Conservation (phyloP, 2,888 invertebrate genomes). For the Calameuta filiformis region DNA sequence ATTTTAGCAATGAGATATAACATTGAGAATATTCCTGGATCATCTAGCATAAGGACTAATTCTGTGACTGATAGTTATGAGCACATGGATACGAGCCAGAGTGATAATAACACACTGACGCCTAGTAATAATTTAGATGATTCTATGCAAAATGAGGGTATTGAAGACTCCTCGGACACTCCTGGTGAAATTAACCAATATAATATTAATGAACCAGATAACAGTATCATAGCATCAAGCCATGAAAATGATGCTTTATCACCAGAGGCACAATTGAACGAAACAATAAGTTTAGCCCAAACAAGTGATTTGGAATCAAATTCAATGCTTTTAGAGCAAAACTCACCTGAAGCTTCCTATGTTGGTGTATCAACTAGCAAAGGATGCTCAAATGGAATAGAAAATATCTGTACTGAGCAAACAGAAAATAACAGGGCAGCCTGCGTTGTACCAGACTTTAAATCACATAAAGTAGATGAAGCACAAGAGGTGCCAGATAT, state of each 20-base stretch:
- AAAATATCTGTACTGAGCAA: background rate
- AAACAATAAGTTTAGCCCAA: background rate
- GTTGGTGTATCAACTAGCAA: background rate
- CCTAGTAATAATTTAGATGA: background rate
- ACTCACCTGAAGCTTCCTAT: background rate
- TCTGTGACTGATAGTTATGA: conserved; percentile 26
- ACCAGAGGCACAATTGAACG: background rate
- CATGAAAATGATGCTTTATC: background rate
- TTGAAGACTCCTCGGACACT: background rate
- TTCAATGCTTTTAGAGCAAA: background rate
- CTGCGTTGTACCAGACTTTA: background rate
- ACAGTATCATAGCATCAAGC: background rate
- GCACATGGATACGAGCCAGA: conserved; percentile 31
- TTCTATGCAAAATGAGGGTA: background rate
- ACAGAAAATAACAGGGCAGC: background rate
- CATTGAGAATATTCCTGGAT: conserved; percentile 25
- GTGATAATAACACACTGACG: conserved; percentile 1
- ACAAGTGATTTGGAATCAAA: background rate
- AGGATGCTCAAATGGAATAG: background rate
- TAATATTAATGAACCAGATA: background rate
- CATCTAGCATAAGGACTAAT: conserved; percentile 15
- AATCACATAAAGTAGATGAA: background rate
- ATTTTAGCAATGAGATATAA: conserved; percentile 30
- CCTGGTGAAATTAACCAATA: background rate
- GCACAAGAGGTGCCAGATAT: background rate